Base-by-base conservation (phyloP, 2,888 invertebrate genomes). In the Podabrus alpinus region DNA sequence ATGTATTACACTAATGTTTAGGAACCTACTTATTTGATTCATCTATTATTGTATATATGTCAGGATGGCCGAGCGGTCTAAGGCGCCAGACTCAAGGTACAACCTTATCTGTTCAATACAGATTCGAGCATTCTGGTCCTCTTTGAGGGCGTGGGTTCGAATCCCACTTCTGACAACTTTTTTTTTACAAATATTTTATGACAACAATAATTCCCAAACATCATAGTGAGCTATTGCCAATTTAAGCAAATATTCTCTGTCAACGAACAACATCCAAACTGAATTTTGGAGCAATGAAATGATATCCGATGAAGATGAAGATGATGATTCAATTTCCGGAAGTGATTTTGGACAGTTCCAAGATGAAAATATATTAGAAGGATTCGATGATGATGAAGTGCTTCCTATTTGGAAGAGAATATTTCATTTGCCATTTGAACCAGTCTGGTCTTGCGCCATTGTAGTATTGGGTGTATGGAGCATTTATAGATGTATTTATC, bases 51-150 rank as follows among this genome's bases (percentile, higher is more conserved):
- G 2, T 5, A n/a, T 66, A 67, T 66, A 61, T 80, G 93, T 94
- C 93, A 94, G 93, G 92, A 93, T 93, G 93, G 93, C 93, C 93
- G 93, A 94, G 94, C 92, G 94, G 94, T 94, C 94, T 94, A 94
- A 94, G 94, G 94, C 94, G 94, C 90, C 90, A 90, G 90, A 90
- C 90, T 90, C 90, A 90, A 90, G 90, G 89, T 85, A 87, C 7
- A 86, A 82, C 84, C 85, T 80, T 82, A 79, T 59, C 60, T 71
- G 71, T 81, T 82, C 81, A 82, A 87, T 85, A 17, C 66, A 88
- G 81, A 78, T 88, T 88, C 88, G 88, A 88, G 86, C 84, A 81
- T 86, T 86, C 86, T 86, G 86, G 86, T 87, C 86, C 87, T 85
- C 87, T 86, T 83, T 86, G 87, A 84, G 87, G 86, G 87, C 87